A percentile compares a stretch with the other conserved stretches of the same genome.
Evolutionary conservation across 1,140 invertebrate genomes (phyloP).

Genomic region (Mizuhopecten yessoensis): DNA sequence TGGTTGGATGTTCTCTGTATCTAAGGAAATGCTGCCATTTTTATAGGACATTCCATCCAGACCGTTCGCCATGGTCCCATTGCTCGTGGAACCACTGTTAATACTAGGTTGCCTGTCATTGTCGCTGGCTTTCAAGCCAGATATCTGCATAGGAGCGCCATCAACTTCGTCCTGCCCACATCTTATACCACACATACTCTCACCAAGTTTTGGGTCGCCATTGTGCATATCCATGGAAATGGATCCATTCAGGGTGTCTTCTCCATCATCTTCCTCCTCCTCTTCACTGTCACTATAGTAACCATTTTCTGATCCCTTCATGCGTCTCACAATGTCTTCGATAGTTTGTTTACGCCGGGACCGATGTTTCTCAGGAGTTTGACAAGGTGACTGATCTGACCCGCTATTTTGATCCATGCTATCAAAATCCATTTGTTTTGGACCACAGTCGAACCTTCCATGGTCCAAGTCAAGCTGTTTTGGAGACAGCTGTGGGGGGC

Average conservation of each 20-base stretch:
- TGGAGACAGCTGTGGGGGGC: conserved; percentile 68
- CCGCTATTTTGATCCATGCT: conserved; percentile 63
- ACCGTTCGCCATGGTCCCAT: not conserved
- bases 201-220: conserved; percentile 51
- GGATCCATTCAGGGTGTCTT: conserved; percentile 56
- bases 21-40: conserved; percentile 36
- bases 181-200: conserved; percentile 52
- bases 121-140: conserved; percentile 30
- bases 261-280: conserved; percentile 70
- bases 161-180: conserved; percentile 75
- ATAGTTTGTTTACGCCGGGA: conserved; percentile 77
- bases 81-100: not conserved
- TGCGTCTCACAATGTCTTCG: conserved; percentile 78
- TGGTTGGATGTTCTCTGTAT: conserved; percentile 49
- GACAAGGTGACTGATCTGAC: conserved; percentile 54
- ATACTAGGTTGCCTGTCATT: conserved; percentile 47
- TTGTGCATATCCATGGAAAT: conserved; percentile 68
- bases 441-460: conserved; percentile 64
- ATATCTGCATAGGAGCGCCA: conserved; percentile 63
- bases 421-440: conserved; percentile 57
- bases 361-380: conserved; percentile 67
- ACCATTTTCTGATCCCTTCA: conserved; percentile 70
- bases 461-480: conserved; percentile 64
- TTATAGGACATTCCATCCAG: conserved; percentile 7
- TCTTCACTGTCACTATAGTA: conserved; percentile 71